Conservation (phyloP, 2,797 vertebrate genomes). For the Ctenopoma multispine region DNA sequence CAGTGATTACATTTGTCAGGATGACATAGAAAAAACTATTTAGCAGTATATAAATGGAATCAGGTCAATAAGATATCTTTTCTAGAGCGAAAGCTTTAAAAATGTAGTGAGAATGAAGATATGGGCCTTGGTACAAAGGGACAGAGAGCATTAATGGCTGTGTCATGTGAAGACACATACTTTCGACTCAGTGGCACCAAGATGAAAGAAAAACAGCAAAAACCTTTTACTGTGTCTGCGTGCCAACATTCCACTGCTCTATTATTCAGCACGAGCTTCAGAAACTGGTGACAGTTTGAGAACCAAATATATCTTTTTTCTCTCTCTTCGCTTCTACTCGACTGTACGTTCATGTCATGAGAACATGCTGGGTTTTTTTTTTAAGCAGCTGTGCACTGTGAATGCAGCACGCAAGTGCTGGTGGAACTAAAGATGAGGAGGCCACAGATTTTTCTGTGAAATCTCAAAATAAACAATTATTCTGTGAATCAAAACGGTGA, state of each 20-base stretch:
- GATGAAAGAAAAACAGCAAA: constrained; percentile 76
- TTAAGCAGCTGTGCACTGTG: constrained; percentile 10
- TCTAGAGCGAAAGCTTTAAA: constrained; percentile 27
- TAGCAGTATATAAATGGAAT: background rate
- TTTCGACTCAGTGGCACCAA: constrained; percentile 56
- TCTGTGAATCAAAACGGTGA: constrained; percentile 16
- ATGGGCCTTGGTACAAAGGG: background rate
- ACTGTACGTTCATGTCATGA: constrained; percentile 34
- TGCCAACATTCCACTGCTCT: constrained; percentile 52
- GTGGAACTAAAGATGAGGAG: background rate
- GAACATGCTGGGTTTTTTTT: constrained; percentile 12
- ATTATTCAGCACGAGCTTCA: constrained; percentile 74
- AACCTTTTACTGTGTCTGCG: constrained; percentile 76
- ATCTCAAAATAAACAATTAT: constrained; percentile 24
- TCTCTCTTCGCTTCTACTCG: constrained; percentile 27
- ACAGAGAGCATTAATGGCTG: constrained; percentile 22
- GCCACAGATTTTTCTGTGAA: constrained; percentile 6
- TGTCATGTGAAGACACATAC: constrained; percentile 26
- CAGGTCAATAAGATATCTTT: constrained; percentile 10
- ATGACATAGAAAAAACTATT: background rate
- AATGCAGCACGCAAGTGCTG: constrained; percentile 19
- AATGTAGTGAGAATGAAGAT: constrained; percentile 1
- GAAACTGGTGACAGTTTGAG: constrained; percentile 57
- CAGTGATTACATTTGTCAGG: background rate
- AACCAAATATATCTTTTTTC: constrained; percentile 56